Evolutionary conservation across 2,113 vertebrate genomes (phyloP), one percentile per base, ranked within the genome.

Genomic region (Ranitomeya imitator): DNA sequence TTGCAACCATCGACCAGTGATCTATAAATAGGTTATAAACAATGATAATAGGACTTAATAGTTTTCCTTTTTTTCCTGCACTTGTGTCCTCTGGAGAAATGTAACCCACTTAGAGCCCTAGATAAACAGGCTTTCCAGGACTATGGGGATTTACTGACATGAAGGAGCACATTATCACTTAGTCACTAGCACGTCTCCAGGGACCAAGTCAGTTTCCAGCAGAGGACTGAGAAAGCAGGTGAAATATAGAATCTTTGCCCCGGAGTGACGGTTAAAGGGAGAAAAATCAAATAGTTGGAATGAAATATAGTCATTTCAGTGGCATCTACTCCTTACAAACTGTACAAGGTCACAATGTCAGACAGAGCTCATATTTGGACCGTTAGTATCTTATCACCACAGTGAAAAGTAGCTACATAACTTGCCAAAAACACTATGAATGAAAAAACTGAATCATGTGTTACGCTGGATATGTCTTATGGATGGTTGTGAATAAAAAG

Each of bases 111-210:
- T 87, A 87, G 61, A 71, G 16, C 15, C 63, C 13, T 18, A 79
- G 76, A 23, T 78, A 69, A 80, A 69, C 61, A 69, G 60, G 61
- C 78, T 52, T n/a, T 80, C 60, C 61, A 80, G n/a, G 61, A 71
- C 76, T 87, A 80, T 18, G 80, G 61, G 77, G 86, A 87, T 57
- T 78, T 80, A 87, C 23, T 81, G 61, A 74, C 60, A 86, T 55
- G 51, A 79, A 65, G 81, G 71, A 80, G 63, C 76, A 55, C 86
- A 87, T 87, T 87, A 80, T 61, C 86, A 87, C 85, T 86, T 86
- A 78, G 57, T 63, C 85, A 45, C 85, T 4, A 9, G 19, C 5
- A 7, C 31, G 52, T 23, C 63, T 55, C 78, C 6, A 6, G 52
- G 78, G 77, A 80, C 79, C 5, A 80, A 71, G 71, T 71, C 77